Evolutionary conservation across 2,888 invertebrate species (phyloP), one percentile per base, ranked within the genome.

Genomic region (Archaeoteleia sp.): DNA sequence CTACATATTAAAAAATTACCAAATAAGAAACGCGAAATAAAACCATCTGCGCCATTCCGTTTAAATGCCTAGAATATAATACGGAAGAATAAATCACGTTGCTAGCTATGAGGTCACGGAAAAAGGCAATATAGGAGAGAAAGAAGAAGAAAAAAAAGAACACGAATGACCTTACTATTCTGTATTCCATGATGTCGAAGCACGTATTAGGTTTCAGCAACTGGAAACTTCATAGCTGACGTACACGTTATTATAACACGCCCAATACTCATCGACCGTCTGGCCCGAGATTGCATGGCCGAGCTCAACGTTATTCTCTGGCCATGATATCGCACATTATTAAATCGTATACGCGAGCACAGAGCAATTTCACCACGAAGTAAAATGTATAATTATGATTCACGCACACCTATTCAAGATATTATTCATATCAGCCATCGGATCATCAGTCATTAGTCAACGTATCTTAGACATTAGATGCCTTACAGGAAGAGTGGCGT

Each of bases 181-280:
- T 37, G 43, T 51, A 45, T 54, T 48, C 32, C 37, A 35, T 30
- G 29, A 43, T 40, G 60, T 51, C 51, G 40, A 46, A 53, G 67
- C 51, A 53, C 45, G 51, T 53, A 67, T 67, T 67, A 57, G 49
- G 61, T 62, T 67, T 67, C 61, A 62, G 57, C 45, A 57, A 57
- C 48, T 61, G 57, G 57, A 51, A 67, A 62, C 43, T 51, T 53
- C 40, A 34, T 40, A 30, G 53, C 53, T 57, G 67, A 67, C 61
- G 57, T 67, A 42, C 20, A 48, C 61, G 57, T 67, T 61, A 67
- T 62, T 67, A 61, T 58, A 67, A 62, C 62, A 62, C 67, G 62
- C 67, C 61, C 62, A 67, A 67, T 67, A 62, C 62, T 67, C 62
- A 67, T 62, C 62, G 67, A 62, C 61, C 57, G 67, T 53, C 67